Base-by-base conservation (phyloP, 2,888 invertebrate species). In the Nomada flava region DNA sequence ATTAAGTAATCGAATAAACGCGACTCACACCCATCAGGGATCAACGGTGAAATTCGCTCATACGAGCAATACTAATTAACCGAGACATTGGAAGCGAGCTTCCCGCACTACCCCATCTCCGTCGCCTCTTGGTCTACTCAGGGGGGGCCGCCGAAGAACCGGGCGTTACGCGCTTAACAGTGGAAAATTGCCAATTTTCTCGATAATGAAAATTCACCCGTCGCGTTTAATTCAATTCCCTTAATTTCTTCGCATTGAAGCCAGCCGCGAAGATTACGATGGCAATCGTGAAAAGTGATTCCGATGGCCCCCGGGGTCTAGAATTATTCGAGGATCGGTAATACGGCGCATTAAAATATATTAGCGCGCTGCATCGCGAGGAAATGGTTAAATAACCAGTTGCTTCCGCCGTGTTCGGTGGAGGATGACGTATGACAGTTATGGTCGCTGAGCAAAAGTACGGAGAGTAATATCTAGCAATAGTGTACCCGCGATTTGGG, bases 161-260 rank as follows among this genome's bases (percentile, higher is more conserved):
- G 86, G 68, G 85, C 83, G 82, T 84, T 85, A 68, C 83, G 86
- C 90, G 90, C 89, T 91, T 90, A 91, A 90, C 90, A 89, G 90
- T 91, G 92, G 92, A 92, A 92, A 92, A 92, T 93, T 92, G 92
- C 89, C 92, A 91, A 93, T 92, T 93, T 92, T 92, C 91, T 89
- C 91, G 92, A 93, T 93, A 93, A 93, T 92, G 92, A 93, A 93
- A 93, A 92, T 71, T 78, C 89, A 91, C 90, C 89, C 90, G 89
- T 90, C 86, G 90, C 84, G 90, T 91, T 89, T 92, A 92, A 92
- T 93, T 92, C 91, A 91, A 92, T 93, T 91, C 87, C 90, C 89
- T 91, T 92, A 91, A 92, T 92, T 92, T 91, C 90, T 88, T 90
- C 89, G 90, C 92, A 90, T 91, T 89, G 89, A 90, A 91, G 91